Percentiles rank a stretch among this genome's conserved stretches.
phyloP scores from a whole-genome alignment of 2,888 invertebrate species.

The Cremastobaeus sp. region DNA sequence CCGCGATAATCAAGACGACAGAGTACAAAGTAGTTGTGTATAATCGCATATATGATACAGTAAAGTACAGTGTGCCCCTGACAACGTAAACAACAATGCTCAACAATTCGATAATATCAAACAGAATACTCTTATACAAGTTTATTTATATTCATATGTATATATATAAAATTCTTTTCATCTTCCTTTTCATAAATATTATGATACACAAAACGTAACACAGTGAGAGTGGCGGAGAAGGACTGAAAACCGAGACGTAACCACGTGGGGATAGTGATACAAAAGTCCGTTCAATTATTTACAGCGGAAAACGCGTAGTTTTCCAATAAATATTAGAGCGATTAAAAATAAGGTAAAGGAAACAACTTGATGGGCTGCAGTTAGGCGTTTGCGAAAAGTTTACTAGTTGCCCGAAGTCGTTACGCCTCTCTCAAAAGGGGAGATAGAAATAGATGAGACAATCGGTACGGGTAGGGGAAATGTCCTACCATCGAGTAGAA shows the following conservation, averaged over 20 bases:
- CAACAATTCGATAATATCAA: slow-evolving; percentile 78
- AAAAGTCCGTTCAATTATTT: slow-evolving; percentile 33
- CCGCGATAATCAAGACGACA: slow-evolving; percentile 13
- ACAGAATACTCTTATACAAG: slow-evolving; percentile 73
- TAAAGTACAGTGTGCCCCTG: slow-evolving; percentile 77
- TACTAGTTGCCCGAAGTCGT: slow-evolving; percentile 5
- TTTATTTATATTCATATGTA: slow-evolving; percentile 61
- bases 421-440: slow-evolving; percentile 12
- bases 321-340: slow-evolving; percentile 28
- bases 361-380: slow-evolving; percentile 1
- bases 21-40: slow-evolving; percentile 34
- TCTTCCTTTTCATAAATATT: slow-evolving; percentile 70
- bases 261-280: slow-evolving; percentile 8
- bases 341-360: slow-evolving; percentile 11
- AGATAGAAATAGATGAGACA: slow-evolving; percentile 15
- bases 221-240: slow-evolving; percentile 54
- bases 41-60: slow-evolving; percentile 70
- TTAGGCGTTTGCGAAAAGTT: slow-evolving; percentile 4
- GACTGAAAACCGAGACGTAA: slow-evolving; percentile 22
- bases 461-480: slow-evolving; percentile 14
- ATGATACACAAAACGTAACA: slow-evolving; percentile 77
- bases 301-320: slow-evolving; percentile 18
- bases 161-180: slow-evolving; percentile 62
- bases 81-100: slow-evolving; percentile 77
- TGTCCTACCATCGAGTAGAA: slow-evolving; percentile 47